Evolutionary conservation across 2,797 vertebrate species (phyloP), one percentile per base, ranked within the genome.

Genomic region (Amblyopsis hoosieri): DNA sequence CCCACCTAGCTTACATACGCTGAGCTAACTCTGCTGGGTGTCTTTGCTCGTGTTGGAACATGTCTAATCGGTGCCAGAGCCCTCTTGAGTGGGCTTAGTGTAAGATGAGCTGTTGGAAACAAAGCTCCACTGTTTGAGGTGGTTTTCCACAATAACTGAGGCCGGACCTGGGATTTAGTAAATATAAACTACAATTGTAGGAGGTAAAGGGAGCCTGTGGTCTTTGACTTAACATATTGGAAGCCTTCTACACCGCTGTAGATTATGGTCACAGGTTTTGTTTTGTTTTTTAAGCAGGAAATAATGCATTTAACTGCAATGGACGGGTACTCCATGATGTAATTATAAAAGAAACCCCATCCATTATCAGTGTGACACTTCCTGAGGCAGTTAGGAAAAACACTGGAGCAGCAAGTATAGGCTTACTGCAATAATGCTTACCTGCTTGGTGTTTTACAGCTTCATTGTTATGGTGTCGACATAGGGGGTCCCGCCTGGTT

Each of bases 41-140:
- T 76, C 74, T 77, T 61, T 0, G 9, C 52, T 67, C 85, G 4
- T 86, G 89, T 81, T 70, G 57, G 12, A 60, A 83, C 89, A 75
- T 69, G 88, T 53, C 57, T 17, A 53, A 51, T 45, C 15, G 29
- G 51, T 54, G 54, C 83, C 61, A 62, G 64, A 70, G 66, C 61
- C 66, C 68, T 69, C 64, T 55, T 52, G 68, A 64, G 73, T 73
- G 76, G 74, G 68, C 61, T 85, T 75, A 67, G 59, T 71, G 6
- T 50, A 64, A 81, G 71, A 74, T 55, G 51, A 71, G 68, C 66
- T 79, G 79, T 73, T 78, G 70, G 71, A 76, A 84, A 67, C 70
- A 85, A 81, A 75, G 65, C 69, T 52, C 50, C 42, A 75, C 58
- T 77, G 68, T 75, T 69, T 0, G 48, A 60, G 54, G 62, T 51